phyloP scores from a whole-genome alignment of 2,888 invertebrate genomes.

The Melikaiella ostensackeni region DNA sequence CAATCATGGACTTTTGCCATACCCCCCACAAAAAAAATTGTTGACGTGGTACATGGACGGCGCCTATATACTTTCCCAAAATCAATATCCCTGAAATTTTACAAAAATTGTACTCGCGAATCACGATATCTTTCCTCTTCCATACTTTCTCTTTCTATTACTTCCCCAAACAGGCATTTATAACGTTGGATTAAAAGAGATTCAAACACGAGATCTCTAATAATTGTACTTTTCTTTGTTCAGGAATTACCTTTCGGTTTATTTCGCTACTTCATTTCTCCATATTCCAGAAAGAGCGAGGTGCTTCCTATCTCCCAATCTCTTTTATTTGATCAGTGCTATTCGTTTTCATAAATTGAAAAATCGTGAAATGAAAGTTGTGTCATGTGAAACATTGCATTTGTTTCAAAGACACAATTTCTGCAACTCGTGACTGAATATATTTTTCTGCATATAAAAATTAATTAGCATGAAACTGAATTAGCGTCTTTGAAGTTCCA shows the following conservation, averaged over 20 bases:
- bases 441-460: too few species aligned
- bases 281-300: too few species aligned
- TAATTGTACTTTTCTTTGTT: background rate
- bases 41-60: too few species aligned
- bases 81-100: slow-evolving; percentile 64
- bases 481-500: background rate
- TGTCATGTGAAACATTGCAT: too few species aligned
- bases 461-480: background rate
- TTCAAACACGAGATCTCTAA: background rate
- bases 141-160: background rate
- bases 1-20: too few species aligned
- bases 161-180: too few species aligned
- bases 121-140: background rate
- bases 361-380: background rate
- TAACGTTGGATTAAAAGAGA: background rate
- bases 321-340: background rate
- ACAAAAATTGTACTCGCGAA: background rate
- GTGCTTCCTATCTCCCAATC: background rate
- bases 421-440: too few species aligned
- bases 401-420: too few species aligned
- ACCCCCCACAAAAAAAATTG: too few species aligned
- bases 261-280: slow-evolving; percentile 6
- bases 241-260: background rate
- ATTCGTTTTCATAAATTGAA: background rate
- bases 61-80: slow-evolving; percentile 63